Evolutionary conservation across 2,888 invertebrate genomes (phyloP), one percentile per base, ranked within the genome.

Genomic region (Ctena decussata): DNA sequence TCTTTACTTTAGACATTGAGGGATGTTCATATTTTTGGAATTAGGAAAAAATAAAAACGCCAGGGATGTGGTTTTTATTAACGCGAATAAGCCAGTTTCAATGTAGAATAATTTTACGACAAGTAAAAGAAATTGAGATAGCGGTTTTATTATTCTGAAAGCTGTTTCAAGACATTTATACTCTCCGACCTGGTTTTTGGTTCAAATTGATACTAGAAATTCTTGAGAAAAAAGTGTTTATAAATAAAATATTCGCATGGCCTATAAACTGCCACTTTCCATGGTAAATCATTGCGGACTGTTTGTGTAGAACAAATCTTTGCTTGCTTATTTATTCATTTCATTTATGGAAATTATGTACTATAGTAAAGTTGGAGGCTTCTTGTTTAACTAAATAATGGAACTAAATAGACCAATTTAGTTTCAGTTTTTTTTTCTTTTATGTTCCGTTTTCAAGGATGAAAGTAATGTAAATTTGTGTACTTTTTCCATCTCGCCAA

Each of bases 31-130:
- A 35, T 24, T 65, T 65, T 65, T 65, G 15, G 65, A 30, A 65
- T 65, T n/a, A 12, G 18, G 35, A 65, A 65, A 35, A 35, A 35
- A 65, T 65, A 35, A 12, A 53, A 5, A 11, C 65, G 35, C 65
- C 21, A 18, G 65, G 65, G 65, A n/a, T 35, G 35, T 8, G n/a
- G 35, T 65, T 35, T 46, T 30, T 65, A 30, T 65, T 2, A n/a
- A 30, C 35, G 3, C 35, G 65, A 65, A 65, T 65, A 65, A 65
- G 30, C 21, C 57, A 24, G 70, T 70, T 77, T 77, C 72, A 75
- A 76, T 72, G 79, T 70, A 77, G 77, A 84, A 80, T 84, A 80
- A 84, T 84, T 84, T 80, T 71, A 77, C 77, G 77, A 60, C 80
- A 39, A 77, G 77, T 74, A 30, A 75, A 57, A 70, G 73, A 77